Conservation (phyloP, 2,113 vertebrate genomes). For the Piprites chloris region DNA sequence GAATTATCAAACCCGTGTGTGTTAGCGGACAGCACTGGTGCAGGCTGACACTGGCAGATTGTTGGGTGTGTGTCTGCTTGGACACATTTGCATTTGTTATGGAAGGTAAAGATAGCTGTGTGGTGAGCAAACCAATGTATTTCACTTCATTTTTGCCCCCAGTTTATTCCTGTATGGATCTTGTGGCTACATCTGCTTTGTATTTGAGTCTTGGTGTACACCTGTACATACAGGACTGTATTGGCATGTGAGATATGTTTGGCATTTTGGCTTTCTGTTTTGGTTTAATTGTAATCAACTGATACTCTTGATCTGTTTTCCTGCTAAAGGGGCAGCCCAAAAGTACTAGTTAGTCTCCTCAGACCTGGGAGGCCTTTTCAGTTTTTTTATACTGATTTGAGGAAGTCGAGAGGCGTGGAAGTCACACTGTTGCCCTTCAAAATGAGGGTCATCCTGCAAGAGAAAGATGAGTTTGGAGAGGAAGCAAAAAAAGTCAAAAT, state of each 20-base stretch:
- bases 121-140: neutral
- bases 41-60: neutral
- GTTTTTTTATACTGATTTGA: neutral
- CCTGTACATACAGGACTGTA: fast-evolving
- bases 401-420: neutral
- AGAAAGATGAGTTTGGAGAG: neutral
- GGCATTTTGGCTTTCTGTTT: neutral
- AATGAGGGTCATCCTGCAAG: neutral
- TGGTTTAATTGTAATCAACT: neutral
- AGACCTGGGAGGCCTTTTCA: neutral
- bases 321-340: neutral
- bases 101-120: neutral
- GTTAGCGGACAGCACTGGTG: neutral
- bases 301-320: neutral
- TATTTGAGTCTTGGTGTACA: neutral
- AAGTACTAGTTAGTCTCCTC: neutral
- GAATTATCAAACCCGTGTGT: neutral
- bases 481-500: neutral
- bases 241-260: neutral
- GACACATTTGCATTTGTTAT: neutral
- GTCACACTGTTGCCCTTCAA: neutral
- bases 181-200: neutral
- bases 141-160: neutral
- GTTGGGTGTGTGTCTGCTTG: neutral
- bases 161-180: neutral